Conservation (phyloP, 2,797 vertebrate species). For the Karalla daura region DNA sequence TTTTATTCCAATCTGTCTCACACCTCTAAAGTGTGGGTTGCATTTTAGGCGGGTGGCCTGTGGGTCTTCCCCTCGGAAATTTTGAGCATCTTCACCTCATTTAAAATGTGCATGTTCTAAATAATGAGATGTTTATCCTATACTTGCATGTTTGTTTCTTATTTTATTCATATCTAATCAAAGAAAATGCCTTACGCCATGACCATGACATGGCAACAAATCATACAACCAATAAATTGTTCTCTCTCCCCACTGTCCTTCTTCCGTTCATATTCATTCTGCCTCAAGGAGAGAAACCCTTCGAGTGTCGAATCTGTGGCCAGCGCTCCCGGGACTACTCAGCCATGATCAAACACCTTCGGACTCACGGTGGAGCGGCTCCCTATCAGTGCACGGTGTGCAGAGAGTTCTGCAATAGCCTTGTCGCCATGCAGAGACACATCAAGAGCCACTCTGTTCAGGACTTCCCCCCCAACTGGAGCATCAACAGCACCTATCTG, state of each 20-base stretch:
- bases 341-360: slow-evolving; percentile 92
- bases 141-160: background rate
- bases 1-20: too few relatives aligned
- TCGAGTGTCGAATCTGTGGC: slow-evolving; percentile 88
- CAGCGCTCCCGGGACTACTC: slow-evolving; percentile 92
- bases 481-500: slow-evolving; percentile 86
- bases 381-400: slow-evolving; percentile 90
- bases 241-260: background rate
- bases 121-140: too few relatives aligned
- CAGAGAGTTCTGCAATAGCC: slow-evolving; percentile 87
- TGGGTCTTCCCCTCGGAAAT: too few relatives aligned
- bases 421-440: slow-evolving; percentile 89
- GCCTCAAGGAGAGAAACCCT: slow-evolving; percentile 86
- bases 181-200: background rate
- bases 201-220: too few relatives aligned
- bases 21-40: too few relatives aligned
- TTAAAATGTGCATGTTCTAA: too few relatives aligned
- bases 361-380: slow-evolving; percentile 87
- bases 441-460: slow-evolving; percentile 84
- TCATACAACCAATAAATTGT: too few relatives aligned
- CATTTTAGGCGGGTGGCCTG: too few relatives aligned
- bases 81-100: too few relatives aligned
- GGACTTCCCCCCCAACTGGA: slow-evolving; percentile 89
- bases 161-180: background rate
- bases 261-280: slow-evolving; percentile 10